Percentiles rank a stretch among this genome's conserved stretches.
Conservation (phyloP, 2,888 invertebrate species). For the Ptycholaimellus sp. region DNA sequence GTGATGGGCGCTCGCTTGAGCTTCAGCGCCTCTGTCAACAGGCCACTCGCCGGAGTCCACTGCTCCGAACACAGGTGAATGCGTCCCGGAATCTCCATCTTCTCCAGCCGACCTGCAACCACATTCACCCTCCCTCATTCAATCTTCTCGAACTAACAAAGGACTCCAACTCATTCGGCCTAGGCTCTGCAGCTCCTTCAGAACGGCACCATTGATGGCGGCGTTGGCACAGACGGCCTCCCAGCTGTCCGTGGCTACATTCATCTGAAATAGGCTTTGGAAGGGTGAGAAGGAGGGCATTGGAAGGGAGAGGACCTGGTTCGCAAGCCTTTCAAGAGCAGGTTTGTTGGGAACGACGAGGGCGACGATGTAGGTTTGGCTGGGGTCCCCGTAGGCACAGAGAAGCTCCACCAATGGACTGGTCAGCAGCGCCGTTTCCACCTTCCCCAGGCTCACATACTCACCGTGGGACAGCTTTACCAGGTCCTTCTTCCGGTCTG, state of each 20-base stretch:
- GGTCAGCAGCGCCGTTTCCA: slow-evolving; percentile 71
- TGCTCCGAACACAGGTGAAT: slow-evolving; percentile 65
- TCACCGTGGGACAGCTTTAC: slow-evolving; percentile 93
- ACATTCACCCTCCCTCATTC: too few species aligned
- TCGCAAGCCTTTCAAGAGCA: slow-evolving; percentile 42
- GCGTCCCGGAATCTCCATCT: slow-evolving; percentile 69
- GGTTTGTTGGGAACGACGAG: slow-evolving; percentile 53
- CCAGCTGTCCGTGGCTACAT: slow-evolving; percentile 24
- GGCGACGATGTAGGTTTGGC: slow-evolving; percentile 60
- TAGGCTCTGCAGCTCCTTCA: slow-evolving; percentile 42
- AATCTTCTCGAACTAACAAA: too few species aligned
- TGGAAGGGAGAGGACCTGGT: too few species aligned
- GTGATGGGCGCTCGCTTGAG: slow-evolving; percentile 86
- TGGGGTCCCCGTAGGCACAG: slow-evolving; percentile 77
- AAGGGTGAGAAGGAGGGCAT: too few species aligned
- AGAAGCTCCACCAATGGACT: slow-evolving; percentile 83
- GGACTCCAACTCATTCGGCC: too few species aligned
- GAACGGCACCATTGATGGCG: slow-evolving; percentile 50
- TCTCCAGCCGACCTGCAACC: slow-evolving; percentile 53
- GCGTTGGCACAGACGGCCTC: slow-evolving; percentile 51
- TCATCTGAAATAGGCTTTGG: slow-evolving; percentile 32
- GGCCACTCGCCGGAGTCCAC: slow-evolving; percentile 90
- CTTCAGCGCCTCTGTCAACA: slow-evolving; percentile 93
- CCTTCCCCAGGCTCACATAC: slow-evolving; percentile 60
- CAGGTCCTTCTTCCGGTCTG: slow-evolving; percentile 94